Evolutionary conservation across 2,888 invertebrate species (phyloP).

Genomic region (Hirtodrosophila histrioides): DNA sequence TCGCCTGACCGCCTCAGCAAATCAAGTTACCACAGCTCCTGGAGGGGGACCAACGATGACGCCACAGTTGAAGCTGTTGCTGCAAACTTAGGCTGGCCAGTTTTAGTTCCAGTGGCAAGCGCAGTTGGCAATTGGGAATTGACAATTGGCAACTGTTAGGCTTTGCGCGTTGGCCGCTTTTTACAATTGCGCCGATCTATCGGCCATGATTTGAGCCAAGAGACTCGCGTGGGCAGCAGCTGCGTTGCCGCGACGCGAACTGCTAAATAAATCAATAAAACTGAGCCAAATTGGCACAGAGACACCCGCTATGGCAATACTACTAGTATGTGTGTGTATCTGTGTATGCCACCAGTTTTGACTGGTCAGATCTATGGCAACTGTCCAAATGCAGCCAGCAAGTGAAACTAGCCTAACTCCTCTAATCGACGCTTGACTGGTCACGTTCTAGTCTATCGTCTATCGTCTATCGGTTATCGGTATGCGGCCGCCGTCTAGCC

Average conservation of each 20-base stretch:
- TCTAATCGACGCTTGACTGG: constrained; percentile 4
- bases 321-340: constrained; percentile 15
- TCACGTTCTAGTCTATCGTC: constrained; percentile 29
- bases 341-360: constrained; percentile 11
- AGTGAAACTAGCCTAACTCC: constrained; percentile 23
- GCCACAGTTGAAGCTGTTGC: constrained; percentile 20
- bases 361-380: constrained; percentile 47
- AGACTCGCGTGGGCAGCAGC: constrained; percentile 47
- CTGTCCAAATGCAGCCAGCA: constrained; percentile 62
- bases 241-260: constrained; percentile 29
- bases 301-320: constrained; percentile 71
- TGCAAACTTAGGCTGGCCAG: constrained; percentile 15
- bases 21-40: constrained; percentile 30
- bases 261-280: constrained; percentile 69
- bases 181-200: constrained; percentile 62
- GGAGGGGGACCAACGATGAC: constrained; percentile 27
- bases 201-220: constrained; percentile 58
- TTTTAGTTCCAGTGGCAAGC: constrained; percentile 5
- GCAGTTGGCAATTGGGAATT: constrained; percentile 24
- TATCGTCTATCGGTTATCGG: constrained; percentile 29
- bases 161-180: constrained; percentile 59
- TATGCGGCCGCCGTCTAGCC: constrained; percentile 54
- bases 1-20: constrained; percentile 50
- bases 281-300: constrained; percentile 68
- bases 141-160: constrained; percentile 41